Conservation (phyloP, 2,113 vertebrate genomes). For the Macrotis lagotis region DNA sequence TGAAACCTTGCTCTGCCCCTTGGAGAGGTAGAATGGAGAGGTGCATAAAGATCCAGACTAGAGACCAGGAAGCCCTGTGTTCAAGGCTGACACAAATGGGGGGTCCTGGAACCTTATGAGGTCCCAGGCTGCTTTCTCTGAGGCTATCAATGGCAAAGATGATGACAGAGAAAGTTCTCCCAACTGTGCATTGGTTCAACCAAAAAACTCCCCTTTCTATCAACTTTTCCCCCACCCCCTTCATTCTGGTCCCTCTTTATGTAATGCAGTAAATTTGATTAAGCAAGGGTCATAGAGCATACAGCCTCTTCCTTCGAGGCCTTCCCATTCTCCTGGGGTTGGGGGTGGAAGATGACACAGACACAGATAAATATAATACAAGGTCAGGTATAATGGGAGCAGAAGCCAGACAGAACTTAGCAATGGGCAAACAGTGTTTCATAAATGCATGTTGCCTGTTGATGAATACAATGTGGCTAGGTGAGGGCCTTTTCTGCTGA, state of each 20-base stretch:
- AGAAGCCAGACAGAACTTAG: neutral
- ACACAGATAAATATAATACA: neutral
- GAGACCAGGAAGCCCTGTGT: neutral
- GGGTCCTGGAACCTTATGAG: no score
- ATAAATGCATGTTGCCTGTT: no score
- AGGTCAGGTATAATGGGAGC: neutral
- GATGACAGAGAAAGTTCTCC: neutral
- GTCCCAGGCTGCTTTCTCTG: no score
- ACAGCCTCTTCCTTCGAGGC: neutral
- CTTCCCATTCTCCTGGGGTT: neutral
- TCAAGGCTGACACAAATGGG: neutral
- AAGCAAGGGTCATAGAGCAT: no score
- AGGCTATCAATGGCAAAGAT: neutral
- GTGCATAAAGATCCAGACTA: neutral
- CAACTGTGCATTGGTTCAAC: no score
- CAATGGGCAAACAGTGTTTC: neutral
- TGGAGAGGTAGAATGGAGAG: neutral
- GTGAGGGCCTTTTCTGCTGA: neutral
- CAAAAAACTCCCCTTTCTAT: neutral
- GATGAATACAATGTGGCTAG: neutral
- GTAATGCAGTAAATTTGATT: no score
- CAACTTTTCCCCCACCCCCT: neutral
- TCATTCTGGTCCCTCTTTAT: neutral
- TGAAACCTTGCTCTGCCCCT: neutral
- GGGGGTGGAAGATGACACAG: neutral